These are phyloP conservation scores for Brachylomia viminalis DNA, from an alignment of 2,888 invertebrate genomes.

Conservation along the genomic window DNA sequence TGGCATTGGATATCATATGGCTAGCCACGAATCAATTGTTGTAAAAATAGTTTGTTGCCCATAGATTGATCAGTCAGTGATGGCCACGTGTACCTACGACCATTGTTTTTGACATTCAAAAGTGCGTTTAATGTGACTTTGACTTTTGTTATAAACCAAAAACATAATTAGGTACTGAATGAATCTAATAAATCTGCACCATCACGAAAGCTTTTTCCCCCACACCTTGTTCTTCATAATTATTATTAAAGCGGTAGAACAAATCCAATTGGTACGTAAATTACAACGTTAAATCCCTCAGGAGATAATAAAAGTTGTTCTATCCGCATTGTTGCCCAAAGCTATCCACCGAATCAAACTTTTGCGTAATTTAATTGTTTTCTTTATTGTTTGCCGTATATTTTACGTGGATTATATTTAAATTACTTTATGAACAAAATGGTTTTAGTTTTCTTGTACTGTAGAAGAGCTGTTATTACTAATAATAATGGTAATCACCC, in stretches of 20 bases:
- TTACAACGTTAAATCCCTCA: constrained; percentile 31
- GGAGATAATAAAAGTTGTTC: constrained; percentile 46
- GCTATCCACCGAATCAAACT: constrained; percentile 39
- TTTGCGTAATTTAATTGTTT: constrained; percentile 41
- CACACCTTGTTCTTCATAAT: constrained; percentile 9
- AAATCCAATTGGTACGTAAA: constrained; percentile 48
- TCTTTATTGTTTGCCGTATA: constrained; percentile 1
- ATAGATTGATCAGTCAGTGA: neutral
- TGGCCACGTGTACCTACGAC: neutral
- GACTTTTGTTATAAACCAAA: neutral
- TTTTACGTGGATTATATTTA: constrained; percentile 1
- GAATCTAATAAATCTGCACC: neutral
- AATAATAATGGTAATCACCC: too few relatives aligned
- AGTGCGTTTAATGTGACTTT: neutral
- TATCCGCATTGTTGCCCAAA: constrained; percentile 34
- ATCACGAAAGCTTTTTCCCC: neutral
- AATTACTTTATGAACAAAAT: neutral
- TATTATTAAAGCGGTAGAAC: constrained; percentile 33
- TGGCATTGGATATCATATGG: neutral
- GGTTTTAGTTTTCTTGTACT: neutral
- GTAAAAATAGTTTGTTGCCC: neutral
- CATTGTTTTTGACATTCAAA: neutral
- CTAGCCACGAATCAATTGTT: neutral
- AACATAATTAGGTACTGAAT: neutral
- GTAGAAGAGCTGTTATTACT: neutral